These are phyloP conservation scores for Sarcoramphus papa DNA, from an alignment of 2,797 vertebrate genomes.

Conservation along the genomic window DNA sequence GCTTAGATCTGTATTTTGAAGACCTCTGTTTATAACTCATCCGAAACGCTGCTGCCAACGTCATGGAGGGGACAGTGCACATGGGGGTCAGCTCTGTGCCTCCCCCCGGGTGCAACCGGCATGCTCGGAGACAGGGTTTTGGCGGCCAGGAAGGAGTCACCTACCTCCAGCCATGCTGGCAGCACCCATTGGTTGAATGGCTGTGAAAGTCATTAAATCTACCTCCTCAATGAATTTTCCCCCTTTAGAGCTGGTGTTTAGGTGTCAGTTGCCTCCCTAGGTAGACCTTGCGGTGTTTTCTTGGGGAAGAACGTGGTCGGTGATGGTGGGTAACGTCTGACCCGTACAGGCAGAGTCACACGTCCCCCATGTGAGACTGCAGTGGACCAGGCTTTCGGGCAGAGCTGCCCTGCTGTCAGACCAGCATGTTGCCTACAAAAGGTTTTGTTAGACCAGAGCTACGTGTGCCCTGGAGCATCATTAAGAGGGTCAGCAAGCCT, in stretches of 20 bases:
- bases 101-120: accelerated
- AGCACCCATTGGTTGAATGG: neutral
- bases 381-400: neutral
- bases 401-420: neutral
- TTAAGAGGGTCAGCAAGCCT: neutral
- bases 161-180: neutral
- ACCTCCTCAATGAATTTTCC: neutral
- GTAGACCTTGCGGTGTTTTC: neutral
- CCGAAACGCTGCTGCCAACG: accelerated
- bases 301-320: accelerated
- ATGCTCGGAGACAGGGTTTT: accelerated
- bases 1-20: neutral
- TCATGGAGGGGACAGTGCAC: accelerated
- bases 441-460: neutral
- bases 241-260: too few species aligned
- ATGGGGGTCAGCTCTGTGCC: neutral
- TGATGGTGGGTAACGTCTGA: neutral
- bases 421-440: neutral
- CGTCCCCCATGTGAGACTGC: accelerated
- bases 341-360: accelerated
- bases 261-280: neutral
- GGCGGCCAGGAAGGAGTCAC: neutral
- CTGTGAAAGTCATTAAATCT: neutral
- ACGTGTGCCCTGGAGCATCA: neutral
- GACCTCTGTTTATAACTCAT: neutral